Evolutionary conservation across 2,113 vertebrate genomes (phyloP).

Genomic region (Ellobius talpinus): DNA sequence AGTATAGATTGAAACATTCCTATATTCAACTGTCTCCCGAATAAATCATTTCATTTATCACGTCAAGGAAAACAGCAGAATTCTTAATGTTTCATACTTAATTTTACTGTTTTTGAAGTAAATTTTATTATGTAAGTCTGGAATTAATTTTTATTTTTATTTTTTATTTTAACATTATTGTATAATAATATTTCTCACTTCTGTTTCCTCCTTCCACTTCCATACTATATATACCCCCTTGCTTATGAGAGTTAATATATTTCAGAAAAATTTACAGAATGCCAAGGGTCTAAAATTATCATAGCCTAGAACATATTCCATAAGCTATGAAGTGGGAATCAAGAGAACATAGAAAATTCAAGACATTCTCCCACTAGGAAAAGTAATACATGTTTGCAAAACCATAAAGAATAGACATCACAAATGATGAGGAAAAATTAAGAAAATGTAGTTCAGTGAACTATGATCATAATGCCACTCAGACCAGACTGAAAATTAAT

Average conservation of each 20-base stretch:
- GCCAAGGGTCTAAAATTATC: background rate
- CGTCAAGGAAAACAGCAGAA: background rate
- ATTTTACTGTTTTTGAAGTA: background rate
- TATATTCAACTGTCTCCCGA: background rate
- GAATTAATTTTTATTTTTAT: background rate
- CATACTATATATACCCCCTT: background rate
- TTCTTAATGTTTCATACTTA: slow-evolving; percentile 14
- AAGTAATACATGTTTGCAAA: background rate
- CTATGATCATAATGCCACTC: background rate
- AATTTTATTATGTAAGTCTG: background rate
- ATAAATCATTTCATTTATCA: background rate
- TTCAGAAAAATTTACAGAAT: background rate
- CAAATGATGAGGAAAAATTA: background rate
- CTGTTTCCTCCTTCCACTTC: background rate
- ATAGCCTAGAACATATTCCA: background rate
- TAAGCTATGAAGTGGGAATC: background rate
- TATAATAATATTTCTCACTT: background rate
- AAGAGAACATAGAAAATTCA: background rate
- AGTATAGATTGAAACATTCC: background rate
- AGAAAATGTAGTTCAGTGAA: background rate
- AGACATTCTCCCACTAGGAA: background rate
- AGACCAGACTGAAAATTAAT: background rate
- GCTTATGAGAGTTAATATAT: background rate
- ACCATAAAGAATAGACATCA: background rate
- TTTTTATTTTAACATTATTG: background rate